Evolutionary conservation across 1,140 invertebrate genomes (phyloP).

Genomic region (Acromyrmex heyeri): DNA sequence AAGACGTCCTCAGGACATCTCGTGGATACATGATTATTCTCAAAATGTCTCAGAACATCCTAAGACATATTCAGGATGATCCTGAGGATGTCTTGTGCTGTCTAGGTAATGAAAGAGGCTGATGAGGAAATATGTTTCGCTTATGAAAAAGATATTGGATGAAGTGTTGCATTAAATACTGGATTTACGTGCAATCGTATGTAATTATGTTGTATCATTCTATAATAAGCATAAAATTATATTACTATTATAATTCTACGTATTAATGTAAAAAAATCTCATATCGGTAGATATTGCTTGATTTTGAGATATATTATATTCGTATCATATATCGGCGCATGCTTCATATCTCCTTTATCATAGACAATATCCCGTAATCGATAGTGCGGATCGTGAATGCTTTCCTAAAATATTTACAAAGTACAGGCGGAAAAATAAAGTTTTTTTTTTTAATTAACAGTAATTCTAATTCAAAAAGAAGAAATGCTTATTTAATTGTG

Average conservation of each 20-base stretch:
- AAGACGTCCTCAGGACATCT: too few species aligned
- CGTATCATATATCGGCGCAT: background rate
- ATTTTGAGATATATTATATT: background rate
- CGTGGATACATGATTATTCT: too few species aligned
- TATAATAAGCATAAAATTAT: background rate
- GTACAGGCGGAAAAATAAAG: background rate
- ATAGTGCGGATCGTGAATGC: background rate
- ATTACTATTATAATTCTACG: background rate
- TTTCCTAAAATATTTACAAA: conserved; percentile 5
- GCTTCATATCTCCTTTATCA: background rate
- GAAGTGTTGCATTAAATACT: too few species aligned
- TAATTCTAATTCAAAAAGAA: background rate
- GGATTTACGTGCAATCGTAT: too few species aligned
- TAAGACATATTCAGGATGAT: too few species aligned
- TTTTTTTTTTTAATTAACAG: background rate
- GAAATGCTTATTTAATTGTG: background rate
- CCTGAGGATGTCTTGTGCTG: too few species aligned
- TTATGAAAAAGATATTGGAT: too few species aligned
- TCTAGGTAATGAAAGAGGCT: too few species aligned
- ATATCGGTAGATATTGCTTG: background rate
- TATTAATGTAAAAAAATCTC: background rate
- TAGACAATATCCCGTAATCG: background rate
- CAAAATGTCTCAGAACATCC: too few species aligned
- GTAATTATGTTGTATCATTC: background rate
- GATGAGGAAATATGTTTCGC: too few species aligned